A percentile compares a stretch with the other conserved stretches of the same genome.
Evolutionary conservation across 2,888 invertebrate species (phyloP).

Genomic region (Timandra comae): DNA sequence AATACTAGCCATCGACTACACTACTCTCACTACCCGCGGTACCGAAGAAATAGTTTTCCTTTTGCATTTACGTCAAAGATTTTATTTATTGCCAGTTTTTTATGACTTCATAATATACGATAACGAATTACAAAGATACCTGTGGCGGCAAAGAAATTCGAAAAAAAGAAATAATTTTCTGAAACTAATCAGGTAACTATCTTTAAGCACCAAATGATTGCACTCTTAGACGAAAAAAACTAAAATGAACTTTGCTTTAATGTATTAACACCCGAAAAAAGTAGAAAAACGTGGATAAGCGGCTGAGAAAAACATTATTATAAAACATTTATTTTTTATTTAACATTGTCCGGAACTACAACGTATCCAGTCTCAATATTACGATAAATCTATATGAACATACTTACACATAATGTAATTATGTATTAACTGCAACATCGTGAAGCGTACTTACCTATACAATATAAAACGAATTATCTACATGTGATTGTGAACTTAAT

Average conservation of each 20-base stretch:
- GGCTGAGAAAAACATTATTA: constrained; percentile 8
- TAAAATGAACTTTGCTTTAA: constrained; percentile 10
- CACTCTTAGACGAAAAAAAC: constrained; percentile 4
- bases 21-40: no score
- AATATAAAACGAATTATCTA: constrained; percentile 9
- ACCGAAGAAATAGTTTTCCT: no score
- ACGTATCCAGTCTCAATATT: constrained; percentile 30
- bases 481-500: no score
- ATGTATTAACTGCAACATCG: constrained; percentile 25
- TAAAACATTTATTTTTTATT: constrained; percentile 6
- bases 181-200: background rate
- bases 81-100: no score
- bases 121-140: no score
- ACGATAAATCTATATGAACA: constrained; percentile 27
- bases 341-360: constrained; percentile 30
- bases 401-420: constrained; percentile 19
- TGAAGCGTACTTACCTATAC: constrained; percentile 10
- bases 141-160: no score
- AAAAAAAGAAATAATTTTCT: background rate
- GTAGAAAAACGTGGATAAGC: no score
- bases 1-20: no score
- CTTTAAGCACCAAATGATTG: background rate
- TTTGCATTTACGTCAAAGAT: no score
- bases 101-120: no score
- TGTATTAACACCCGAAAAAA: no score